phyloP scores from a whole-genome alignment of 2,113 vertebrate genomes.

The Piprites chloris region DNA sequence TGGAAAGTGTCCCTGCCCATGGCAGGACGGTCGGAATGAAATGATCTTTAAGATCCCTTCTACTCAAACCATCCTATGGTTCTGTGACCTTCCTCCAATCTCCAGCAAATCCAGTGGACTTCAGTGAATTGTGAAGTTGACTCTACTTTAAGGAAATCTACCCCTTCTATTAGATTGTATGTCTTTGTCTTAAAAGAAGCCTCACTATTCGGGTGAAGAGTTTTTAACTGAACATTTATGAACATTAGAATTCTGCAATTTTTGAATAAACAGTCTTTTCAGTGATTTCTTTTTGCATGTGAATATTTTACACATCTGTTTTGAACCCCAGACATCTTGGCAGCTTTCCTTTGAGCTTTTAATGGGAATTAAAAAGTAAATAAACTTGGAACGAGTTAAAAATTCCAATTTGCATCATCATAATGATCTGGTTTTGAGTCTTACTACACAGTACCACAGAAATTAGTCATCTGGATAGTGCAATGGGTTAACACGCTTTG shows the following conservation, averaged over 20 bases:
- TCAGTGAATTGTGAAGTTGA: background rate
- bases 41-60: background rate
- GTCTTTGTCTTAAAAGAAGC: background rate
- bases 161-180: background rate
- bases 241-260: background rate
- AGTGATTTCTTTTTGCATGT: background rate
- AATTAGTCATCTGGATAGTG: background rate
- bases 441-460: background rate
- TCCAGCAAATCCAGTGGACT: background rate
- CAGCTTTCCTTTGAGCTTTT: conserved; percentile 1
- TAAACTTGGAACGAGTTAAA: background rate
- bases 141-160: background rate
- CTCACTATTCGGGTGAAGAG: background rate
- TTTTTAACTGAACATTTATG: background rate
- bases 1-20: background rate
- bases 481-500: background rate
- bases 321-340: background rate
- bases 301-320: background rate
- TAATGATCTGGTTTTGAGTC: background rate
- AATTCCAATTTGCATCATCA: background rate
- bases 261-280: background rate
- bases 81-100: background rate
- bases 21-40: background rate
- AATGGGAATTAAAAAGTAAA: background rate
- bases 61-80: background rate